Evolutionary conservation across 2,888 invertebrate genomes (phyloP).

Genomic region (Eristalinus aeneus): DNA sequence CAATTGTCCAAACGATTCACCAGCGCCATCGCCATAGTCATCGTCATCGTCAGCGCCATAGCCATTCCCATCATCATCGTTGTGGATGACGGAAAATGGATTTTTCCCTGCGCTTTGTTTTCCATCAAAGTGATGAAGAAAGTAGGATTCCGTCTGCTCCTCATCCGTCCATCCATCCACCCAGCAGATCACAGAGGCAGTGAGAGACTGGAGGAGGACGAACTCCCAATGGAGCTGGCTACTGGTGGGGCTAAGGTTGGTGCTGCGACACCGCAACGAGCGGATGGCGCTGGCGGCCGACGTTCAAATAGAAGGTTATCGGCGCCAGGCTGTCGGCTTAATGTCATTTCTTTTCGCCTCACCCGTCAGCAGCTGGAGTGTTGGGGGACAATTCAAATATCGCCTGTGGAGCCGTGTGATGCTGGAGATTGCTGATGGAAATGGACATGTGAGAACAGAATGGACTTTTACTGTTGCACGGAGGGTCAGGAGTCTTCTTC

Average conservation of each 20-base stretch:
- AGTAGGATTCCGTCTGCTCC: conserved; percentile 22
- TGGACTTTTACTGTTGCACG: too few relatives aligned
- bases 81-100: conserved; percentile 53
- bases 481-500: too few relatives aligned
- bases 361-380: background rate
- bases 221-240: conserved; percentile 42
- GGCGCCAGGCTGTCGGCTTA: conserved; percentile 63
- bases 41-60: background rate
- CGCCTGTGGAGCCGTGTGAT: background rate
- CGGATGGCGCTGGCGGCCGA: conserved; percentile 5
- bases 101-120: conserved; percentile 40
- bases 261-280: conserved; percentile 15
- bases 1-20: conserved; percentile 38
- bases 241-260: conserved; percentile 32
- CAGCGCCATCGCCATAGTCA: background rate
- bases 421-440: background rate
- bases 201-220: background rate
- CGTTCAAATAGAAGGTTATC: conserved; percentile 46
- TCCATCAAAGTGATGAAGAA: conserved; percentile 63
- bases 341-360: conserved; percentile 40
- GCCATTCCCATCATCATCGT: conserved; percentile 9
- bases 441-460: background rate
- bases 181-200: background rate
- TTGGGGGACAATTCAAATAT: background rate
- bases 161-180: background rate